Conservation (phyloP, 92 coral and sea anemone genomes). For the Micromussa lordhowensis region DNA sequence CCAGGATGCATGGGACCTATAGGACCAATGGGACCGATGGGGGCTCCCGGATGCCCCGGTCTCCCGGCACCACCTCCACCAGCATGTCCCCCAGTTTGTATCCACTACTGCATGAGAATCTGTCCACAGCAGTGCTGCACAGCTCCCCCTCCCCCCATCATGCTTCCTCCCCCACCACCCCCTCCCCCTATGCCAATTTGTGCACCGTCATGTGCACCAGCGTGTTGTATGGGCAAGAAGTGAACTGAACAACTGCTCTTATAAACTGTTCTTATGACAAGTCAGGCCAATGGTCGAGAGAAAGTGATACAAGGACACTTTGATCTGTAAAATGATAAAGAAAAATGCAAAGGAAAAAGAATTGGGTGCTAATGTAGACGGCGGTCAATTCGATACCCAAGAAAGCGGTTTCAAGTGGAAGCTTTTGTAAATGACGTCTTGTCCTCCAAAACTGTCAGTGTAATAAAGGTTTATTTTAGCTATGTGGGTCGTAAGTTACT, state of each 20-base stretch:
- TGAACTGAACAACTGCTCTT: background rate
- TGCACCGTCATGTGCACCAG: constrained; percentile 71
- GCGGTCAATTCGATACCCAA: background rate
- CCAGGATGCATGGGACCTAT: constrained; percentile 89
- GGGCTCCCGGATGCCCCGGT: constrained; percentile 94
- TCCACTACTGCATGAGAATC: constrained; percentile 96
- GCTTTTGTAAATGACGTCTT: constrained; percentile 3
- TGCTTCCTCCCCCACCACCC: constrained; percentile 75
- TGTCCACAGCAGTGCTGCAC: constrained; percentile 91
- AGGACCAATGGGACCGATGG: constrained; percentile 94
- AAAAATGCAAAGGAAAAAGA: background rate
- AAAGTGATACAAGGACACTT: background rate
- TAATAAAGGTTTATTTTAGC: constrained; percentile 15
- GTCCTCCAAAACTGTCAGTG: background rate
- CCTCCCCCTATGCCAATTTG: no score
- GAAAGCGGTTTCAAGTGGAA: background rate
- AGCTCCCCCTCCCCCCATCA: constrained; percentile 69
- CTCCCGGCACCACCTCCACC: constrained; percentile 95
- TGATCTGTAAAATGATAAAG: background rate
- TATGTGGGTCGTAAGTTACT: background rate
- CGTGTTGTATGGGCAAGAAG: constrained; percentile 18
- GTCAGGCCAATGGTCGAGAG: background rate
- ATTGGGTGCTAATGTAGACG: background rate
- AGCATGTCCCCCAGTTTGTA: constrained; percentile 93
- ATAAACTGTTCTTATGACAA: background rate